Evolutionary conservation across 2,113 vertebrate species (phyloP).

Genomic region (Pogonocichla stellata): DNA sequence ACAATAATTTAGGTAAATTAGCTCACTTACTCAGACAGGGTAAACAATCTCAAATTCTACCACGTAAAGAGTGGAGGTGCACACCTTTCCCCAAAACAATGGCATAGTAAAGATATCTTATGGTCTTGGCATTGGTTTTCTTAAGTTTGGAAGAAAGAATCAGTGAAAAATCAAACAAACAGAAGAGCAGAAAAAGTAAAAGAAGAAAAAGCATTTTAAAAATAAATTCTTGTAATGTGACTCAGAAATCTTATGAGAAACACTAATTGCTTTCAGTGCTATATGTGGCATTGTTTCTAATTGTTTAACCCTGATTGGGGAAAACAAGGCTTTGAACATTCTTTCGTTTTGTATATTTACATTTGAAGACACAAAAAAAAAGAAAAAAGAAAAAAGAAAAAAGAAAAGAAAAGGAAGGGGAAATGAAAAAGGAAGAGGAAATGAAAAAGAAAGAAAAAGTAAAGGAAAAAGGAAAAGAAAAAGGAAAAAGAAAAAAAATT

Average conservation of each 20-base stretch:
- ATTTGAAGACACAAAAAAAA: background rate
- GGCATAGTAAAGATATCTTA: background rate
- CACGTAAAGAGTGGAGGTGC: background rate
- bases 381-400: fast-evolving
- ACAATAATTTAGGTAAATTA: background rate
- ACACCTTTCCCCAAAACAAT: background rate
- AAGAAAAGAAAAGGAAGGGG: fast-evolving
- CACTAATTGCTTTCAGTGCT: background rate
- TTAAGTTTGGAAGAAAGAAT: background rate
- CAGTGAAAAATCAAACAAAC: background rate
- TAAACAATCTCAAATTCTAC: background rate
- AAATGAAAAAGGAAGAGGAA: too few species aligned
- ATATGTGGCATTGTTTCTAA: background rate
- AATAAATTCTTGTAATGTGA: background rate
- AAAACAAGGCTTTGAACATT: background rate
- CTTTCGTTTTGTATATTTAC: background rate
- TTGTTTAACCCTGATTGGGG: background rate
- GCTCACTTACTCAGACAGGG: background rate
- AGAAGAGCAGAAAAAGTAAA: background rate
- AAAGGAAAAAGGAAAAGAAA: too few species aligned
- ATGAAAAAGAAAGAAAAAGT: fast-evolving
- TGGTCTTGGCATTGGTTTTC: background rate
- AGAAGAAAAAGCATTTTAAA: background rate
- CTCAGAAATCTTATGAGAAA: background rate
- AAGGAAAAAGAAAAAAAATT: background rate